Evolutionary conservation across 2,113 vertebrate genomes (phyloP).

Genomic region (Crotophaga sulcirostris): DNA sequence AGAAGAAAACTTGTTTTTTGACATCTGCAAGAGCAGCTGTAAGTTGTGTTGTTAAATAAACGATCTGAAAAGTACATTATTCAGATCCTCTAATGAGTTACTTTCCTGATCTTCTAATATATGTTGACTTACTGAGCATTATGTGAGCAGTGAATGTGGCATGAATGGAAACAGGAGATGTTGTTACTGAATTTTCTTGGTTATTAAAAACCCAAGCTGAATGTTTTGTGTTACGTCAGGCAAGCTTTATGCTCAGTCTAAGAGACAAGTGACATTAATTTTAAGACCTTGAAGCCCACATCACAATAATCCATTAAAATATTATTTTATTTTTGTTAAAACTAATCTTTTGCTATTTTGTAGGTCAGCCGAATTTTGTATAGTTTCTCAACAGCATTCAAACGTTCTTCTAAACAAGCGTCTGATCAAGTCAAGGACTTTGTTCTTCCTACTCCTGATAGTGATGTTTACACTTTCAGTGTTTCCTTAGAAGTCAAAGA

Average conservation of each 20-base stretch:
- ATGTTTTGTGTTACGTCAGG: neutral
- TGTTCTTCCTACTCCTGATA: conserved; percentile 80
- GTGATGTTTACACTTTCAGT: conserved; percentile 92
- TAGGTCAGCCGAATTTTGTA: conserved; percentile 97
- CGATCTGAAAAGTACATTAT: neutral
- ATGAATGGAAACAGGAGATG: neutral
- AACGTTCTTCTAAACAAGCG: conserved; percentile 86
- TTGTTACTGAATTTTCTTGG: neutral
- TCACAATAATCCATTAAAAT: neutral
- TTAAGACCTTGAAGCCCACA: neutral
- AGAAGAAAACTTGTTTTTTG: neutral
- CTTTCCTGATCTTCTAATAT: neutral
- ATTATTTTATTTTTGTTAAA: neutral
- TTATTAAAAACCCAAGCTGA: neutral
- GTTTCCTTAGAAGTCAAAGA: conserved; percentile 94
- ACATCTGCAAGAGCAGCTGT: neutral
- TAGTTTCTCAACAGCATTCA: conserved; percentile 95
- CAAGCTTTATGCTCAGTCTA: neutral
- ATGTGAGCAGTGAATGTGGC: neutral
- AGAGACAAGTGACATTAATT: neutral
- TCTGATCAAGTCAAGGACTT: conserved; percentile 82
- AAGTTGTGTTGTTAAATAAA: neutral
- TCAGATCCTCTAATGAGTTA: neutral
- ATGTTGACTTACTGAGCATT: neutral
- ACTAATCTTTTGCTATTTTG: neutral